phyloP scores from a whole-genome alignment of 37 sponge, comb jelly and placozoan species.

The Aplysina aerophoba region DNA sequence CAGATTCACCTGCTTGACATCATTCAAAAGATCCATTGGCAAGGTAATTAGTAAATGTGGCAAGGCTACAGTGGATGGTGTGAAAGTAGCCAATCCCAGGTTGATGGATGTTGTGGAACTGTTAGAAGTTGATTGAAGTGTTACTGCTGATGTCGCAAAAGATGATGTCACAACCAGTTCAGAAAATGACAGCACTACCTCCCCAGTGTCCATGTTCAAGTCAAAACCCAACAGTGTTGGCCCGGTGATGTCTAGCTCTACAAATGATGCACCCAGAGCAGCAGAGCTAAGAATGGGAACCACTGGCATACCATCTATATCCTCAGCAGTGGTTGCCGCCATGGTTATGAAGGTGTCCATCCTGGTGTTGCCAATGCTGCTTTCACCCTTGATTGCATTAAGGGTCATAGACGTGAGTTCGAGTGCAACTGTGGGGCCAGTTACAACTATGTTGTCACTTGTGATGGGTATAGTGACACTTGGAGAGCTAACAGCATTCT shows the following conservation, averaged over 20 bases:
- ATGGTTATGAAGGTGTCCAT: conserved; percentile 71
- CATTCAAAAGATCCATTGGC: conserved; percentile 48
- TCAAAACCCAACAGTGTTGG: conserved; percentile 75
- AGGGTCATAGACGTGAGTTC: conserved; percentile 44
- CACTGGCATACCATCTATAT: conserved; percentile 51
- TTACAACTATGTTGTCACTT: too few relatives aligned
- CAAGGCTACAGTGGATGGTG: conserved; percentile 27
- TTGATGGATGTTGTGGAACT: conserved; percentile 7
- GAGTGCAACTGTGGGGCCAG: conserved; percentile 37
- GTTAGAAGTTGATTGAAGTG: conserved; percentile 33
- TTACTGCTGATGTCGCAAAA: conserved; percentile 34
- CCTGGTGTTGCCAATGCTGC: conserved; percentile 40
- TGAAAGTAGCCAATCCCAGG: conserved; percentile 45
- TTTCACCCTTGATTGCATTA: conserved; percentile 67
- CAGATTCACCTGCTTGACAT: conserved; percentile 55
- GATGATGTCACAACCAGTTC: conserved; percentile 58
- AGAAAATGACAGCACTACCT: conserved; percentile 69
- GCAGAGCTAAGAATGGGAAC: conserved; percentile 41
- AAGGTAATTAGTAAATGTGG: conserved; percentile 55
- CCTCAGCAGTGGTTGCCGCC: conserved; percentile 45
- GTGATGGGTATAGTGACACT: conserved; percentile 5
- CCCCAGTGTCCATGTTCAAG: conserved; percentile 74
- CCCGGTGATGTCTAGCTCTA: conserved; percentile 60
- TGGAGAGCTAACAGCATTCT: conserved; percentile 32
- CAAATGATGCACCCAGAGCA: conserved; percentile 46